Conservation (phyloP, 2,888 invertebrate species). For the Hymenopus coronatus region DNA sequence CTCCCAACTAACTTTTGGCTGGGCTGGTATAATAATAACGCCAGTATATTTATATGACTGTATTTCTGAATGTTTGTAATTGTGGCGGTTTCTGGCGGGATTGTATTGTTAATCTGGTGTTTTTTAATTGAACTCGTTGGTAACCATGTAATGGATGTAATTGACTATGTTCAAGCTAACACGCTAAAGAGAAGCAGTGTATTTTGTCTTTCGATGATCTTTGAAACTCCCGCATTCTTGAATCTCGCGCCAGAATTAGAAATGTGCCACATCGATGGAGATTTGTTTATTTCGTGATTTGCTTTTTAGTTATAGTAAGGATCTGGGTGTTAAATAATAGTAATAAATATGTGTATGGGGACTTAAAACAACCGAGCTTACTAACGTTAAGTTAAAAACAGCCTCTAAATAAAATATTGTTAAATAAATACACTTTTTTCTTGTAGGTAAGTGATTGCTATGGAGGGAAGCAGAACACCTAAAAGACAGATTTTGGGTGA, state of each 20-base stretch:
- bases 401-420: background rate
- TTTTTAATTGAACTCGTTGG: no score
- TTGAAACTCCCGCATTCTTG: background rate
- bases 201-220: background rate
- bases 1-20: no score
- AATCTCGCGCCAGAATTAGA: background rate
- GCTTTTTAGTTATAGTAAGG: background rate
- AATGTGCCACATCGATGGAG: background rate
- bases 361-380: background rate
- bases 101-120: no score
- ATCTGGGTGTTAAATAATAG: background rate
- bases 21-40: no score
- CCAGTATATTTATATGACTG: no score
- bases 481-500: conserved; percentile 56
- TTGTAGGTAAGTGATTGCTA: background rate
- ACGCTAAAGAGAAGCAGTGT: no score
- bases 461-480: conserved; percentile 41
- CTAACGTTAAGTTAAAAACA: background rate
- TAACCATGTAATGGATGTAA: no score
- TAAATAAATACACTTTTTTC: background rate
- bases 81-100: no score
- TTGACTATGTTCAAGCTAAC: no score
- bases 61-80: no score
- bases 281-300: background rate
- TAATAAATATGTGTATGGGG: background rate